Evolutionary conservation across 2,797 vertebrate genomes (phyloP).

Genomic region (Girardinus metallicus): DNA sequence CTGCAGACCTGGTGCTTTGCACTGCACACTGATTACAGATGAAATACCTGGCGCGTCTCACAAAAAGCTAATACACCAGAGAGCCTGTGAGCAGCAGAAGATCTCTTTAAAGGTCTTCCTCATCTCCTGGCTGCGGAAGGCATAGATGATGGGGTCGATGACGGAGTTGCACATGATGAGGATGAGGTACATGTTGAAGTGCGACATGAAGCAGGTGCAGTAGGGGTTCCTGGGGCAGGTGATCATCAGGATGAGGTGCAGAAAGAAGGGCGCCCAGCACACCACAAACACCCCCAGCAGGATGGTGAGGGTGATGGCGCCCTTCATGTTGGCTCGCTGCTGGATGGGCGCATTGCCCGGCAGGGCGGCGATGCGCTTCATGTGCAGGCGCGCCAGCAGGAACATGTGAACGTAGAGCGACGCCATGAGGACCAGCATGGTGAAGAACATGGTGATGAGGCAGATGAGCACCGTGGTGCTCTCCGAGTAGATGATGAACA

Average conservation of each 20-base stretch:
- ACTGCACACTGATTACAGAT: conserved; percentile 12
- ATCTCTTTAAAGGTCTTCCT: conserved; percentile 96
- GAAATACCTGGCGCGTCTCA: conserved; percentile 4
- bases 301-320: conserved; percentile 93
- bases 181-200: conserved; percentile 96
- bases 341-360: conserved; percentile 85
- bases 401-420: conserved; percentile 97
- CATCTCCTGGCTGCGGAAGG: conserved; percentile 96
- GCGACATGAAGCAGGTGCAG: conserved; percentile 96
- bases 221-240: conserved; percentile 95
- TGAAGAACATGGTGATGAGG: conserved; percentile 93
- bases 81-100: conserved; percentile 85
- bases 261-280: conserved; percentile 96
- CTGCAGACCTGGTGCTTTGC: background rate
- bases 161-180: conserved; percentile 98
- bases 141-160: conserved; percentile 95
- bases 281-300: conserved; percentile 94
- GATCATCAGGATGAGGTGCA: conserved; percentile 94
- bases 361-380: conserved; percentile 91
- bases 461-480: conserved; percentile 92
- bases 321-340: conserved; percentile 94
- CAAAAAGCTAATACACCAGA: conserved; percentile 81
- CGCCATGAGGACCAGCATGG: conserved; percentile 95
- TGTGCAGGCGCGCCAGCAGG: conserved; percentile 91
- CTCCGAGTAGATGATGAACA: conserved; percentile 94